These are phyloP conservation scores for Prionace glauca DNA, from an alignment of 2,797 vertebrate species.

Conservation along the genomic window DNA sequence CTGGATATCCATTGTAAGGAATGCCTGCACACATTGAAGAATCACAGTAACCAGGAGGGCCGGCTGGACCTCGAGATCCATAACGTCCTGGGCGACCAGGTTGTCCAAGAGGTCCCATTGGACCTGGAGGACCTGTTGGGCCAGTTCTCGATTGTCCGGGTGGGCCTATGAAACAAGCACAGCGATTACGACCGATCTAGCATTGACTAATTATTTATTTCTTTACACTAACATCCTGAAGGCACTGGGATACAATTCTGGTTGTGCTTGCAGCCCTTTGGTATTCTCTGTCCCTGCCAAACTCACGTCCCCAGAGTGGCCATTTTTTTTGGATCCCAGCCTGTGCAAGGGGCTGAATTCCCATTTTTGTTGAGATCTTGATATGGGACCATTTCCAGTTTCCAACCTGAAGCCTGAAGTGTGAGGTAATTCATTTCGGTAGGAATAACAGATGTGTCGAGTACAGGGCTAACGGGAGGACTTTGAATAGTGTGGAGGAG, in stretches of 20 bases:
- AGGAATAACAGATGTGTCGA: too few species aligned
- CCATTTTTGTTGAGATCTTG: background rate
- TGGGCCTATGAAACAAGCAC: slow-evolving; percentile 60
- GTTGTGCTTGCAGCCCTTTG: background rate
- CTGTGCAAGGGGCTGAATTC: background rate
- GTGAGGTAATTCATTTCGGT: too few species aligned
- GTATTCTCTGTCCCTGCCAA: background rate
- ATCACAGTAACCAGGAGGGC: slow-evolving; percentile 87
- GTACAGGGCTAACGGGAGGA: too few species aligned
- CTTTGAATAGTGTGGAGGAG: too few species aligned
- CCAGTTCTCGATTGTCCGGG: slow-evolving; percentile 84
- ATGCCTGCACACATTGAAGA: slow-evolving; percentile 93
- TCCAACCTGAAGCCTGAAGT: background rate
- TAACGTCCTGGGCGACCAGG: slow-evolving; percentile 80
- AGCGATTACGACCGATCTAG: background rate
- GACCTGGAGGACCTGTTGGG: slow-evolving; percentile 72
- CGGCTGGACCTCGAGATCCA: slow-evolving; percentile 79
- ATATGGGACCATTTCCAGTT: background rate
- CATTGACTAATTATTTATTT: background rate
- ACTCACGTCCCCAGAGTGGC: background rate
- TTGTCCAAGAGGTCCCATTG: slow-evolving; percentile 75
- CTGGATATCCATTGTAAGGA: slow-evolving; percentile 90
- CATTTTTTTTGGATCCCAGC: background rate
- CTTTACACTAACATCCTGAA: background rate
- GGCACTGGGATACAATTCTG: background rate